These are phyloP conservation scores for Ditylenchus weischeri DNA, from an alignment of 2,888 invertebrate genomes.

Conservation along the genomic window DNA sequence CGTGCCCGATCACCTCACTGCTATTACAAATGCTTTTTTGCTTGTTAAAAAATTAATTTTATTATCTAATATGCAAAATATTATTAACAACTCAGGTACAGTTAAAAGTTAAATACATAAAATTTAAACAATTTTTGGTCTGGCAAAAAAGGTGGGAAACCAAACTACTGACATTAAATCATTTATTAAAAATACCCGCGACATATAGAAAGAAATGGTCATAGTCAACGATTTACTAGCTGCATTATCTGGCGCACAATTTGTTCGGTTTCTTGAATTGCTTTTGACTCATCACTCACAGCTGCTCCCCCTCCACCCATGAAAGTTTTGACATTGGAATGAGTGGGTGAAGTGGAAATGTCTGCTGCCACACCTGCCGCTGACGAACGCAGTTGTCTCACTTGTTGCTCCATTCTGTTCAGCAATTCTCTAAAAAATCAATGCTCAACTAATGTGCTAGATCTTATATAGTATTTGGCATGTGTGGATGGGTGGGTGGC, in stretches of 20 bases:
- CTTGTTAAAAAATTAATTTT: too few relatives aligned
- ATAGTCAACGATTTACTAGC: slow-evolving; percentile 47
- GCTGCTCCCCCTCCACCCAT: not conserved
- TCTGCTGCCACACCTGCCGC: slow-evolving; percentile 22
- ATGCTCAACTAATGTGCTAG: not conserved
- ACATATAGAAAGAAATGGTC: not conserved
- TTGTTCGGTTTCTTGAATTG: slow-evolving; percentile 50
- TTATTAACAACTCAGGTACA: too few relatives aligned
- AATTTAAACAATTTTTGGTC: too few relatives aligned
- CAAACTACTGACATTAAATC: too few relatives aligned
- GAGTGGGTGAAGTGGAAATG: slow-evolving; percentile 25
- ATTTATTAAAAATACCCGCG: too few relatives aligned
- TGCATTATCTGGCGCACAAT: slow-evolving; percentile 52
- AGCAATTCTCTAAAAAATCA: slow-evolving; percentile 59
- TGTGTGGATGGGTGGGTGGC: too few relatives aligned
- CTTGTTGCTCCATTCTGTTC: slow-evolving; percentile 49
- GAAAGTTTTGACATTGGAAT: slow-evolving; percentile 29
- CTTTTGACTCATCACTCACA: slow-evolving; percentile 41
- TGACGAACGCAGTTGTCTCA: slow-evolving; percentile 51
- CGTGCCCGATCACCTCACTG: too few relatives aligned
- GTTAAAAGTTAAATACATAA: too few relatives aligned
- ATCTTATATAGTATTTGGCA: too few relatives aligned
- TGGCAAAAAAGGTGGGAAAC: too few relatives aligned
- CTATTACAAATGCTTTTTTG: too few relatives aligned
- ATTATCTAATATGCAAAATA: too few relatives aligned